Evolutionary conservation across 1,140 invertebrate species (phyloP), one percentile per base, ranked within the genome.

Genomic region (Phymastichus coffea): DNA sequence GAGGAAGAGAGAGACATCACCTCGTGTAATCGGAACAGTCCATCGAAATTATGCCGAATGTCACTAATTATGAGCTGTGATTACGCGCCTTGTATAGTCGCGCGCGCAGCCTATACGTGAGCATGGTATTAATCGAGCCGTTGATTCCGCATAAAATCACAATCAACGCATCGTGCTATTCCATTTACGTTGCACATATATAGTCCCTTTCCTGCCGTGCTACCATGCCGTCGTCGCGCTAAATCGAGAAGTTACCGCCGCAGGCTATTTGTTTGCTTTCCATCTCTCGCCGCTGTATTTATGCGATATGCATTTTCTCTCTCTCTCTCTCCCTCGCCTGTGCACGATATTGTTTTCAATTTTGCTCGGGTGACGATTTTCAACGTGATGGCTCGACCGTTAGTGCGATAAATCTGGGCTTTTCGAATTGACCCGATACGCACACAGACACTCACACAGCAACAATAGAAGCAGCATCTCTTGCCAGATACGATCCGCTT

Each of bases 331-430:
- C n/a, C n/a, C n/a, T 26, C 33, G 40, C 28, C 37, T 40, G 17
- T 19, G 22, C 17, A 30, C 62, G 64, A 70, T 67, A 67, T 60
- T 63, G 65, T 73, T 67, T 67, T 67, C 65, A 66, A 66, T 70
- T 67, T 66, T 59, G 41, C 35, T 35, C 57, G 60, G 57, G 64
- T 55, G 67, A 69, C 66, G 65, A 74, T 72, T 64, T 65, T 53
- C 46, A 10, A 30, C 61, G 63, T 69, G 70, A 71, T 70, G 67
- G 66, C 37, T 12, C 7, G 33, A 38, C 65, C 66, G 63, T 67
- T 65, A 65, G 63, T 59, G 68, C 66, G 66, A 72, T 72, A 73
- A 73, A 74, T 74, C 64, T 66, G 69, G 44, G n/a, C 61, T n/a
- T 69, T 68, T 70, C 63, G 69, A 70, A 73, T 73, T 69, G 67